Conservation (phyloP, 2,797 vertebrate species). For the Urocyon cinereoargenteus region DNA sequence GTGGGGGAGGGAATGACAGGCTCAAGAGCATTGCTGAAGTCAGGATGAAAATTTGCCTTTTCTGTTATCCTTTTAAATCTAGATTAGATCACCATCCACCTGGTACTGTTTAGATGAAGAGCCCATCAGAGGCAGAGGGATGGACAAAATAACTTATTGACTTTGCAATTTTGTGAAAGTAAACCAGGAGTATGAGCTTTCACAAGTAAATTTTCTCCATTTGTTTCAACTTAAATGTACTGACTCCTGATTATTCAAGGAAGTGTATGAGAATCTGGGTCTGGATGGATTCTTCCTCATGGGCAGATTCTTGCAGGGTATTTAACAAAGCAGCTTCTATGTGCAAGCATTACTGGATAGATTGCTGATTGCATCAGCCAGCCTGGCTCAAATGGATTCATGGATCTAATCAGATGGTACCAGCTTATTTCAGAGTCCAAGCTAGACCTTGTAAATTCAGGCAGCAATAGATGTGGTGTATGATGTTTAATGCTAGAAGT, state of each 20-base stretch:
- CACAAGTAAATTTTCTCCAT: not conserved
- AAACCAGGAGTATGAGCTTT: not conserved
- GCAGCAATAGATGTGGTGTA: slow-evolving; percentile 30
- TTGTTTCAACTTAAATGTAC: slow-evolving; percentile 16
- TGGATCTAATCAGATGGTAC: not conserved
- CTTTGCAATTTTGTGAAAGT: slow-evolving; percentile 5
- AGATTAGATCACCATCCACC: not conserved
- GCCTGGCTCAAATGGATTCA: not conserved
- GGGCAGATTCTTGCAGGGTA: not conserved
- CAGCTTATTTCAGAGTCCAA: slow-evolving; percentile 59
- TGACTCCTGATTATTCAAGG: slow-evolving; percentile 8
- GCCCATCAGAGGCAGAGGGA: not conserved
- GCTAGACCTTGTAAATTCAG: slow-evolving; percentile 67
- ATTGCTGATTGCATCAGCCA: not conserved
- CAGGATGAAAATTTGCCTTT: not conserved
- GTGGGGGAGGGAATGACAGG: not conserved
- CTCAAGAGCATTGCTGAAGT: not conserved
- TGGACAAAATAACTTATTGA: not conserved
- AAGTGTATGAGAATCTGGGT: not conserved
- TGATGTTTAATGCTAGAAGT: slow-evolving; percentile 43
- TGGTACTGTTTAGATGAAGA: not conserved
- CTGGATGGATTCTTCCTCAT: not conserved
- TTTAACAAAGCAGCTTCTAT: not conserved
- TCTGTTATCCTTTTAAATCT: not conserved
- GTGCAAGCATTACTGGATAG: not conserved